Base-by-base conservation (phyloP, 2,113 vertebrate genomes). In the Istiophorus platypterus region DNA sequence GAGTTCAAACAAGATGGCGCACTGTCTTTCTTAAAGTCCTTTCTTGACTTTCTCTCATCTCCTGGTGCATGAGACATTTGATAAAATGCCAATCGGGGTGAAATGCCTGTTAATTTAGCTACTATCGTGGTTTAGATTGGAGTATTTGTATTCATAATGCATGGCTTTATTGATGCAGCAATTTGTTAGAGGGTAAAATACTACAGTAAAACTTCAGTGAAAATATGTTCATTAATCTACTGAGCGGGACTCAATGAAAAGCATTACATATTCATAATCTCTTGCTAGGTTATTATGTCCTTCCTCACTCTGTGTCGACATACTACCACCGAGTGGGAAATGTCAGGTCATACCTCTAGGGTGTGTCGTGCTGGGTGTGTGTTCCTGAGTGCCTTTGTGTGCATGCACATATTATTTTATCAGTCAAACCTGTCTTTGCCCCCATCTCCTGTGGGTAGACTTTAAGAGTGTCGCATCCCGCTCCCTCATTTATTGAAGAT, bases 171-270 rank as follows among this genome's bases (percentile, higher is more conserved):
- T 91, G 93, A 93, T 91, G 90, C 76, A 10, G 80, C 72, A 75
- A 93, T 94, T 92, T 94, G 93, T 93, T 91, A 88, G 89, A 92
- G 93, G 92, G 90, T 88, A 91, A 93, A 93, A 87, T 87, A 78
- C 80, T 82, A 86, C 88, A 82, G 80, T 84, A 88, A 87, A 91
- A 91, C 87, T 90, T 89, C 87, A 89, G 89, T 88, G 84, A 90
- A 93, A 93, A 92, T 90, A 89, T 92, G 91, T 91, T 91, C 90
- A 93, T 93, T 93, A 92, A 93, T 94, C 90, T 85, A 66, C 68
- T 51, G 89, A 91, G 85, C 79, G 85, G 82, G 85, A 89, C 82
- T 85, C 85, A 69, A 79, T 84, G 81, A 90, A 85, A 94, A 90
- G 66, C 84, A 74, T 90, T 91, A 90, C 75, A 88, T 92, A 90